A percentile compares a stretch with the other conserved stretches of the same genome.
These are phyloP conservation scores for Drosophila dunni DNA, from an alignment of 1,140 invertebrate genomes.

Conservation along the genomic window DNA sequence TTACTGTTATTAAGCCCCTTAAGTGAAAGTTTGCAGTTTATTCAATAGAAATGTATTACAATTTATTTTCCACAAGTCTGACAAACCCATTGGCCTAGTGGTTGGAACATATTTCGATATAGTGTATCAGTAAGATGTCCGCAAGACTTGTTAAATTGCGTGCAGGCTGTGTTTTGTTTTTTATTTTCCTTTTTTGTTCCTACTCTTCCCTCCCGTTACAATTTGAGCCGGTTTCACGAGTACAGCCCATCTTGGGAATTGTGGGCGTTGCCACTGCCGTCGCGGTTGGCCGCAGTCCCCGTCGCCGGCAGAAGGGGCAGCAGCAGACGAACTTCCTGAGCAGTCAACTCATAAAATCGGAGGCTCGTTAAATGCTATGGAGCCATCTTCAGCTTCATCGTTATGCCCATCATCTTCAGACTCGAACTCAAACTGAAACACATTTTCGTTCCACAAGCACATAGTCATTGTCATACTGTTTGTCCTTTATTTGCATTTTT, in stretches of 20 bases:
- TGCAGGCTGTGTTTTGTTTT: slow-evolving; percentile 33
- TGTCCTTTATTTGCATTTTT: slow-evolving; percentile 72
- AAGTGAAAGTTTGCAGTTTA: too few species aligned
- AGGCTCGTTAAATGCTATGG: slow-evolving; percentile 42
- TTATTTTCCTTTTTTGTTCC: background rate
- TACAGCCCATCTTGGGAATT: background rate
- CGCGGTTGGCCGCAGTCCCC: slow-evolving; percentile 37
- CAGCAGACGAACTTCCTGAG: too few species aligned
- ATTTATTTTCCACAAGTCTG: too few species aligned
- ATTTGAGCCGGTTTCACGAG: slow-evolving; percentile 3
- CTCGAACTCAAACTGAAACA: background rate
- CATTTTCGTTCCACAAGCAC: background rate
- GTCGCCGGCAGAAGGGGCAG: background rate
- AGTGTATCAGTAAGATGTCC: slow-evolving; percentile 50
- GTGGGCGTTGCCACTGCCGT: slow-evolving; percentile 18
- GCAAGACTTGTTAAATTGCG: slow-evolving; percentile 69
- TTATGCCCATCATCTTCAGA: slow-evolving; percentile 2
- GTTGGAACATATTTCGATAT: background rate
- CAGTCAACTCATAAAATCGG: slow-evolving; percentile 42
- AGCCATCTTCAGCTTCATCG: slow-evolving; percentile 7
- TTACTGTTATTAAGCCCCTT: too few species aligned
- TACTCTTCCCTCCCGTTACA: background rate
- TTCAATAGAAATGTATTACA: too few species aligned
- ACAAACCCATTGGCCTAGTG: too few species aligned
- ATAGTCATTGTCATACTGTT: slow-evolving; percentile 3